Evolutionary conservation across 2,888 invertebrate genomes (phyloP), one percentile per base, ranked within the genome.

Genomic region (Linnaemya tessellans): DNA sequence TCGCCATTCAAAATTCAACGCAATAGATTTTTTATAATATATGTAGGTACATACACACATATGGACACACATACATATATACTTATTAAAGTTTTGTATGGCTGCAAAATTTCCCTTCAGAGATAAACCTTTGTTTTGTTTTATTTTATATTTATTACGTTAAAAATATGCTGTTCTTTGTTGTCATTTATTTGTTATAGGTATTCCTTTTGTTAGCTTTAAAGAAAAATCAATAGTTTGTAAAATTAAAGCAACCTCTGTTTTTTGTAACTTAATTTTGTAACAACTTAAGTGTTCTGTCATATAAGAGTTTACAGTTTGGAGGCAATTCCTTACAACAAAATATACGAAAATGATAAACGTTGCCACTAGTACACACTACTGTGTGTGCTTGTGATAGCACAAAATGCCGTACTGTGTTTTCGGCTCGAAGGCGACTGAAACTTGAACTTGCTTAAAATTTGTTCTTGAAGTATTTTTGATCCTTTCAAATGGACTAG

Each of bases 1-100:
- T 67, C 84, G 78, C 84, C 84, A 81, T 68, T 82, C 75, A 54
- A 75, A 68, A 81, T 75, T 81, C 54, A 75, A 82, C 60, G 73
- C 73, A 73, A 80, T 62, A n/a, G n/a, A n/a, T n/a, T n/a, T n/a
- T n/a, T n/a, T n/a, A n/a, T n/a, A n/a, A n/a, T n/a, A n/a, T n/a
- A n/a, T n/a, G n/a, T n/a, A n/a, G n/a, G n/a, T n/a, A n/a, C n/a
- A n/a, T n/a, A n/a, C n/a, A n/a, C n/a, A n/a, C n/a, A n/a, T n/a
- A n/a, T n/a, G n/a, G n/a, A n/a, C n/a, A n/a, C n/a, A n/a, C n/a
- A n/a, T n/a, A n/a, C n/a, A n/a, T n/a, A n/a, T n/a, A n/a, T n/a
- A 20, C 54, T 25, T 41, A 9, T 38, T 38, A 8, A 11, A 64
- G 41, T 8, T 54, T 8, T 54, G 54, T 70, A 54, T 18, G 62